phyloP scores from a whole-genome alignment of 2,888 invertebrate genomes.

The Leucophora obtusa region DNA sequence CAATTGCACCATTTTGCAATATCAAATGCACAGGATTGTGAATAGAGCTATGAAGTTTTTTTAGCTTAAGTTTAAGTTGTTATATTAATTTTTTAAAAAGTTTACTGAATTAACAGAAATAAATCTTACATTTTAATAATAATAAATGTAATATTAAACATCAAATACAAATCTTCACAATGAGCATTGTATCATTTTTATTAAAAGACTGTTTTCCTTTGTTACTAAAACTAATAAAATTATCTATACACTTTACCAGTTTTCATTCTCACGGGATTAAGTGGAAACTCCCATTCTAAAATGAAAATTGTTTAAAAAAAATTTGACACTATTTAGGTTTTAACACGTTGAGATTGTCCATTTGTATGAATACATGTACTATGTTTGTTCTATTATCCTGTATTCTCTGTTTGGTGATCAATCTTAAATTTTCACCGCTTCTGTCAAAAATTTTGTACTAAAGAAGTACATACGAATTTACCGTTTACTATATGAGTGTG shows the following conservation, averaged over 20 bases:
- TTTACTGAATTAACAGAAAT: no score
- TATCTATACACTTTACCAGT: background rate
- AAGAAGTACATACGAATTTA: slow-evolving; percentile 8
- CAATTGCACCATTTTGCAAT: no score
- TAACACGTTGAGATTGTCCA: slow-evolving; percentile 67
- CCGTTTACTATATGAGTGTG: slow-evolving; percentile 6
- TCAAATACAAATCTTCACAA: no score
- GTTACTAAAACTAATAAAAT: no score
- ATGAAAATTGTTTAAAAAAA: slow-evolving; percentile 37
- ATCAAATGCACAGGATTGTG: no score
- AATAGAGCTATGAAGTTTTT: no score
- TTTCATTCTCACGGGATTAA: slow-evolving; percentile 52
- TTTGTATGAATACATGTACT: background rate
- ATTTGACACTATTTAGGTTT: slow-evolving; percentile 74
- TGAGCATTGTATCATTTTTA: no score
- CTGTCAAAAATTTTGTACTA: slow-evolving; percentile 73
- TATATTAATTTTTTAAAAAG: no score
- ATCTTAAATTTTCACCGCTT: slow-evolving; percentile 79
- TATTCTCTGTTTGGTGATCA: slow-evolving; percentile 76
- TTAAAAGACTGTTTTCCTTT: no score
- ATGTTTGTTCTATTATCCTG: slow-evolving; percentile 40
- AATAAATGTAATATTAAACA: no score
- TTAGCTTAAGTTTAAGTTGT: no score
- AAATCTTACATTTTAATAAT: no score
- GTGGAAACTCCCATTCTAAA: slow-evolving; percentile 11